Conservation (phyloP, 2,113 vertebrate genomes). For the Aphyosemion australe region DNA sequence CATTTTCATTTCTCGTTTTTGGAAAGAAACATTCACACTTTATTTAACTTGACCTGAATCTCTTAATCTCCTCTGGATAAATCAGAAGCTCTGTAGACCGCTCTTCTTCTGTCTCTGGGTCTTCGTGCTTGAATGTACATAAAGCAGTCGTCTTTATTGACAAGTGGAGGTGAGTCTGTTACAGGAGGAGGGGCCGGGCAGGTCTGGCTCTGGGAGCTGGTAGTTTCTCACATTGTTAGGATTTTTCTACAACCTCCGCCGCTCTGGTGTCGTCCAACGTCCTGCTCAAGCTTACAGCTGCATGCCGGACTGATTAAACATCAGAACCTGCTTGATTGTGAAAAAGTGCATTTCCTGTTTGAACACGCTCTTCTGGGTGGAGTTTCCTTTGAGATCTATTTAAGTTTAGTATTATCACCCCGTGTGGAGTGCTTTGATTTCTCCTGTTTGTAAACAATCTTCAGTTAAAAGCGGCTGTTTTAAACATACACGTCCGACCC, state of each 20-base stretch:
- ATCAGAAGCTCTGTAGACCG: slow-evolving; percentile 22
- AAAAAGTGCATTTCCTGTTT: slow-evolving; percentile 3
- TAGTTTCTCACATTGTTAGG: slow-evolving; percentile 35
- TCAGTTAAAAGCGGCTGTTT: not conserved
- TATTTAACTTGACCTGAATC: slow-evolving; percentile 26
- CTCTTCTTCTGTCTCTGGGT: not conserved
- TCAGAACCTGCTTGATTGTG: slow-evolving; percentile 33
- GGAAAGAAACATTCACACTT: slow-evolving; percentile 29
- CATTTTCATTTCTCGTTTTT: slow-evolving; percentile 32
- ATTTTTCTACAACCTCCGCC: slow-evolving; percentile 26
- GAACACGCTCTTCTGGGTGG: not conserved
- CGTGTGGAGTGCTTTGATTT: slow-evolving; percentile 45
- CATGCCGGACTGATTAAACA: slow-evolving; percentile 33
- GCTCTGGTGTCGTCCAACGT: not conserved
- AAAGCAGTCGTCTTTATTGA: slow-evolving; percentile 23
- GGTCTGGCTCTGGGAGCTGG: not conserved
- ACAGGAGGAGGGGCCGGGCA: slow-evolving; percentile 34
- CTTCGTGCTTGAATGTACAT: slow-evolving; percentile 69
- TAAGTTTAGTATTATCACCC: slow-evolving; percentile 24
- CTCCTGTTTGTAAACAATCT: slow-evolving; percentile 14
- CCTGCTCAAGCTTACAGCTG: slow-evolving; percentile 14
- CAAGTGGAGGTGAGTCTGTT: slow-evolving; percentile 27
- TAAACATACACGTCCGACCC: slow-evolving; percentile 4
- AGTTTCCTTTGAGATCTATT: slow-evolving; percentile 25
- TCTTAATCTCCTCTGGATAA: slow-evolving; percentile 12